These are phyloP conservation scores for Thalassarche chlororhynchos DNA, from an alignment of 2,113 vertebrate genomes.

Conservation along the genomic window DNA sequence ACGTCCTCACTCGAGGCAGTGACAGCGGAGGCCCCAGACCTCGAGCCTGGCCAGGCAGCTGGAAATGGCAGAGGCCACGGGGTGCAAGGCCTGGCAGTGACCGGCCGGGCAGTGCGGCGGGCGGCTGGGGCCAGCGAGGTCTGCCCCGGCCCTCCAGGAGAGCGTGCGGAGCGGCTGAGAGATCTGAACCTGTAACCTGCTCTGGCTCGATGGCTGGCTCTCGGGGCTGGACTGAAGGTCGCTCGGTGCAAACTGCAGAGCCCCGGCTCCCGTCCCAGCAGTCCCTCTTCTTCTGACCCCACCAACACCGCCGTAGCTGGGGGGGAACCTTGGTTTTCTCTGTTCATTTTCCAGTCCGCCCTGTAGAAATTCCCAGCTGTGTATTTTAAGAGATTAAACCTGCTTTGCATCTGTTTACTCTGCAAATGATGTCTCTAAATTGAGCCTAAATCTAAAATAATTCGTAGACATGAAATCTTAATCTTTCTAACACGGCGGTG, in stretches of 20 bases:
- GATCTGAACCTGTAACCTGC: background rate
- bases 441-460: slow-evolving; percentile 45
- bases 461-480: slow-evolving; percentile 19
- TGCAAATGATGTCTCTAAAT: slow-evolving; percentile 7
- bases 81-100: background rate
- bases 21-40: background rate
- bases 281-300: background rate
- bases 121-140: background rate
- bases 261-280: background rate
- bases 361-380: background rate
- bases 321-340: background rate
- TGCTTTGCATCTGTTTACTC: slow-evolving; percentile 29
- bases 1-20: background rate
- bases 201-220: background rate
- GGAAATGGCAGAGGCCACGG: fast-evolving
- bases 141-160: background rate
- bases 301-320: fast-evolving
- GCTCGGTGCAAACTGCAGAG: background rate
- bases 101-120: background rate
- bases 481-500: background rate
- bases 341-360: background rate
- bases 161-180: fast-evolving
- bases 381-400: slow-evolving; percentile 19
- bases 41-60: background rate
- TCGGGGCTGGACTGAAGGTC: background rate